Evolutionary conservation across 2,113 vertebrate genomes (phyloP), one percentile per base, ranked within the genome.

Genomic region (Australoheros scitulus): DNA sequence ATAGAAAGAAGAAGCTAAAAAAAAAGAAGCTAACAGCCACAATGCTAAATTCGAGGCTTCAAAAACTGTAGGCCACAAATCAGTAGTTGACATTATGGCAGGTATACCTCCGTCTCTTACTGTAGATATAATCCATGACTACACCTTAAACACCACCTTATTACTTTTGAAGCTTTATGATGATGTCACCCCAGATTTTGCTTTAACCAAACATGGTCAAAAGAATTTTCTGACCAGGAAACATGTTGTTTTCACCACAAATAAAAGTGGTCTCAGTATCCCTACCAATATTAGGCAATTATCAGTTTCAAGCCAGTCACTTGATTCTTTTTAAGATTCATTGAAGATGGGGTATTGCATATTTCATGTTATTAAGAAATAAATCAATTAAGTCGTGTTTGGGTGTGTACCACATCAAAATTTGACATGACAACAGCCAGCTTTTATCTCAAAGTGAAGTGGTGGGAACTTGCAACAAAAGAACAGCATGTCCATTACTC

Each of bases 351-450:
- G 56, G 34, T 36, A 58, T 64, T 32, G 13, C 18, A 55, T 32
- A 80, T 22, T 57, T 72, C 58, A 4, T 36, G 4, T 81, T 82
- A 58, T 56, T 83, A 13, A 38, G 61, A 64, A 79, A 84, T 82
- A 83, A 70, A 75, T 77, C 59, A 29, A 80, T 74, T 26, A 9
- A 63, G 61, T 29, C 2, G 17, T n/a, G 13, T 38, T 6, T n/a
- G 9, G 50, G 47, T 11, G 15, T 76, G 34, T 15, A 81, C 56
- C 65, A 64, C 47, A 76, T 76, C 76, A 55, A 55, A 43, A 20
- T 76, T 68, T 61, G 11, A 11, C 47, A 63, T 11, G 10, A 22
- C 43, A 65, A 26, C 60, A 13, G 55, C 64, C 22, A 36, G 61
- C 17, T 14, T 70, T 47, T 22, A 84, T 80, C 56, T 84, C 60